Conservation (phyloP, 2,113 vertebrate genomes). For the Connochaetes taurinus region DNA sequence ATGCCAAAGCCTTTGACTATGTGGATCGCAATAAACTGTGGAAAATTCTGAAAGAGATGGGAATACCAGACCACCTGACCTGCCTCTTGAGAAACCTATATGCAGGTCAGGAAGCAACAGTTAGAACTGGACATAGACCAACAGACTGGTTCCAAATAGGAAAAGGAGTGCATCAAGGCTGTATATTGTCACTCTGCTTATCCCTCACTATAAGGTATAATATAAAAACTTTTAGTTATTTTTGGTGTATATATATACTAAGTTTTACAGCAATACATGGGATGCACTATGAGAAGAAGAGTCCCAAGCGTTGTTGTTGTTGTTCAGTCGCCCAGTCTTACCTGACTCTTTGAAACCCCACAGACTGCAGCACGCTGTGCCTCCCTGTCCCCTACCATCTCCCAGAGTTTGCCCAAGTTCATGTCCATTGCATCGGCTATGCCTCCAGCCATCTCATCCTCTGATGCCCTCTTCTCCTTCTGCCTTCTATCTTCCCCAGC, state of each 20-base stretch:
- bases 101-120: no score
- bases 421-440: background rate
- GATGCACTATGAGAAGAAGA: background rate
- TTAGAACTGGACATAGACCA: no score
- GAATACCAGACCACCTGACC: no score
- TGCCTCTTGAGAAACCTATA: no score
- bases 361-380: background rate
- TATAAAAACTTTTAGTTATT: background rate
- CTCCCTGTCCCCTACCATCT: background rate
- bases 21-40: no score
- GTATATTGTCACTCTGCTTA: no score
- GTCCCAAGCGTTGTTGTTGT: background rate
- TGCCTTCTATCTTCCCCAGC: background rate
- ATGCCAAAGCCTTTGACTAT: no score
- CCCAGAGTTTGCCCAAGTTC: background rate
- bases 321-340: background rate
- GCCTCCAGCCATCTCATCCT: background rate
- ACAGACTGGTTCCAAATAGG: no score
- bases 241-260: background rate
- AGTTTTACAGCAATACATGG: background rate
- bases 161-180: no score
- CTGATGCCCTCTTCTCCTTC: background rate
- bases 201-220: background rate
- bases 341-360: background rate
- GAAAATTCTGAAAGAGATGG: no score